phyloP scores from a whole-genome alignment of 2,888 invertebrate species.

The Subacronicta megacephala region DNA sequence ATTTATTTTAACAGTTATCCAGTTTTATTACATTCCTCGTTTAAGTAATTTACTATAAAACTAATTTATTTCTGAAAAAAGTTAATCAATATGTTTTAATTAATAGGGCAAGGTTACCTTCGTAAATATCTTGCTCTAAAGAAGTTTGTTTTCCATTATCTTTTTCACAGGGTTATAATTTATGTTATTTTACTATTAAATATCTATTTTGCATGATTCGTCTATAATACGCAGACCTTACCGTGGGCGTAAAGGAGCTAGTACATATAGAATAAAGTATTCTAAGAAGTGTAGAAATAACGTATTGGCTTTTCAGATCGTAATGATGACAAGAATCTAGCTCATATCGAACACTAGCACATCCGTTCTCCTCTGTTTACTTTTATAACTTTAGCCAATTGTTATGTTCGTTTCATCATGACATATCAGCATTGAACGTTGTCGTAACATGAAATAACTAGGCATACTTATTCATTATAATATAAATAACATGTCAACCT shows the following conservation, averaged over 20 bases:
- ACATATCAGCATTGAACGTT: slow-evolving; percentile 27
- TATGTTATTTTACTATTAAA: too few relatives aligned
- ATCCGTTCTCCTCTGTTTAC: slow-evolving; percentile 46
- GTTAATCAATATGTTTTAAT: too few relatives aligned
- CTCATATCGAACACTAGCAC: slow-evolving; percentile 22
- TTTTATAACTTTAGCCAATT: slow-evolving; percentile 50
- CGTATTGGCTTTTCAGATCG: slow-evolving; percentile 12
- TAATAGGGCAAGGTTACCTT: too few relatives aligned
- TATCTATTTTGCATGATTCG: too few relatives aligned
- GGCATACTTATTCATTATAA: slow-evolving; percentile 23
- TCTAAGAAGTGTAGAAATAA: not conserved
- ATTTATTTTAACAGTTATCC: too few relatives aligned
- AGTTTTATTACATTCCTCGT: too few relatives aligned
- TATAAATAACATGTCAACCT: slow-evolving; percentile 43
- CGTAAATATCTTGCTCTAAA: too few relatives aligned
- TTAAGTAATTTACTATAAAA: too few relatives aligned
- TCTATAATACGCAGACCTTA: too few relatives aligned
- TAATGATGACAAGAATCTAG: slow-evolving; percentile 38
- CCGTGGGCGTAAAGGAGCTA: not conserved
- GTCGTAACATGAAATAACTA: slow-evolving; percentile 29
- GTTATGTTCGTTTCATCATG: slow-evolving; percentile 34
- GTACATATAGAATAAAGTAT: not conserved
- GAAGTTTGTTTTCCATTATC: too few relatives aligned
- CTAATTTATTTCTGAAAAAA: too few relatives aligned
- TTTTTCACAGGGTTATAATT: too few relatives aligned